Percentiles rank a stretch among this genome's conserved stretches.
Conservation (phyloP, 2,888 invertebrate genomes). For the Phania funesta region DNA sequence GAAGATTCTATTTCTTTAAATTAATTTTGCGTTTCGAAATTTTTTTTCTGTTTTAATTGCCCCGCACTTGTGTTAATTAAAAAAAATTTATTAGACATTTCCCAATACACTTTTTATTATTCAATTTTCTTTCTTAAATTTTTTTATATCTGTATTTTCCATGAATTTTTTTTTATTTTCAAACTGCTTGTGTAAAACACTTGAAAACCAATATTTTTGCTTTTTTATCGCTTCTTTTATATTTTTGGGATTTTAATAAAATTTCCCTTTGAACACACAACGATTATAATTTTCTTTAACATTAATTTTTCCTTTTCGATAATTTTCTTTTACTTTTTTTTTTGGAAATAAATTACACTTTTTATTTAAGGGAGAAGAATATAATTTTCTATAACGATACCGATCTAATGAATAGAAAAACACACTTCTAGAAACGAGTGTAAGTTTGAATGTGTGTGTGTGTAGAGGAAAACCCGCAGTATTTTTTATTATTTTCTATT, state of each 20-base stretch:
- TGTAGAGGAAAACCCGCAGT: conserved; percentile 30
- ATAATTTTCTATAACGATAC: not conserved
- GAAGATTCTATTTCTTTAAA: not conserved
- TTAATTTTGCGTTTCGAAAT: not conserved
- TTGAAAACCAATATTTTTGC: conserved; percentile 23
- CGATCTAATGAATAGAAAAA: not conserved
- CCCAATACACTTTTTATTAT: not conserved
- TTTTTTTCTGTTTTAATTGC: not conserved
- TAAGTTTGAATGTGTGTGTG: no score
- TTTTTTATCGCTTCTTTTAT: conserved; percentile 2
- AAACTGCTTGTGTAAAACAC: conserved; percentile 10
- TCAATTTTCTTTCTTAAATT: not conserved
- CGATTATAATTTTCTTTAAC: conserved; percentile 35
- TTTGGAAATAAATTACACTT: not conserved
- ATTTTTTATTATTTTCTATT: not conserved
- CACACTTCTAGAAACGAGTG: not conserved
- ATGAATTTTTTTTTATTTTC: not conserved
- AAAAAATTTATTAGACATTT: conserved; percentile 1
- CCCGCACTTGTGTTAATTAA: not conserved
- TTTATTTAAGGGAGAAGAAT: not conserved
- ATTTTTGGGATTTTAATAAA: not conserved
- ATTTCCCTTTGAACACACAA: conserved; percentile 2
- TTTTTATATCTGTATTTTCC: not conserved
- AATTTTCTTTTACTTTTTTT: conserved; percentile 2
- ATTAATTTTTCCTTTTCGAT: conserved; percentile 37